Evolutionary conservation across 2,113 vertebrate genomes (phyloP).

Genomic region (Micronisus gabar): DNA sequence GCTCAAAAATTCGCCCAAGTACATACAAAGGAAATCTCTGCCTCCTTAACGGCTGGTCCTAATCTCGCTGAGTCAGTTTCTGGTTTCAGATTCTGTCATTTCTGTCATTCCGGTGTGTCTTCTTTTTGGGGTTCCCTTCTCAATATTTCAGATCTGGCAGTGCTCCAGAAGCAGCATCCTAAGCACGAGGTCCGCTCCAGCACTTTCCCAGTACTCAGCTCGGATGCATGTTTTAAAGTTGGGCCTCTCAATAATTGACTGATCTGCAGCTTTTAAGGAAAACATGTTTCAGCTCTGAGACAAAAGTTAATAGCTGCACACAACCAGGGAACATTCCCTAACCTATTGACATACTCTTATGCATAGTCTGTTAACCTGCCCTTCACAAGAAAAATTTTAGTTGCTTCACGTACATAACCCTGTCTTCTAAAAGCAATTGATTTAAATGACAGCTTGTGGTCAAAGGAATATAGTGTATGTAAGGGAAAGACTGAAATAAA

Average conservation of each 20-base stretch:
- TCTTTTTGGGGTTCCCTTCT: background rate
- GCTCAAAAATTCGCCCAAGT: background rate
- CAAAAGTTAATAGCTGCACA: background rate
- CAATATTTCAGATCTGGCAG: background rate
- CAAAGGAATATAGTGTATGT: background rate
- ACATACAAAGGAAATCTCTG: background rate
- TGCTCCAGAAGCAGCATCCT: background rate
- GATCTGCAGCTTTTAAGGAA: background rate
- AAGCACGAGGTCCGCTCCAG: background rate
- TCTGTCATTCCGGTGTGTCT: fast-evolving
- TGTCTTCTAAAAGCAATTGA: background rate
- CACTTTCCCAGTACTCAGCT: background rate
- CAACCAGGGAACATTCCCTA: background rate
- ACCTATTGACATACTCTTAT: background rate
- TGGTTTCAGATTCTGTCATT: background rate
- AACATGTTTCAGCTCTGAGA: background rate
- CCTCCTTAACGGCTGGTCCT: background rate
- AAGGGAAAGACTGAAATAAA: background rate
- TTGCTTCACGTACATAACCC: background rate
- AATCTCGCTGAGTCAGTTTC: background rate
- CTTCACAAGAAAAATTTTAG: background rate
- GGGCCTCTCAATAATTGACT: background rate
- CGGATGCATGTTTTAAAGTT: background rate
- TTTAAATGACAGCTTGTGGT: background rate
- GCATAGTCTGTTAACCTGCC: background rate